Evolutionary conservation across 2,113 vertebrate species (phyloP), one percentile per base, ranked within the genome.

Genomic region (Penelope pileata): DNA sequence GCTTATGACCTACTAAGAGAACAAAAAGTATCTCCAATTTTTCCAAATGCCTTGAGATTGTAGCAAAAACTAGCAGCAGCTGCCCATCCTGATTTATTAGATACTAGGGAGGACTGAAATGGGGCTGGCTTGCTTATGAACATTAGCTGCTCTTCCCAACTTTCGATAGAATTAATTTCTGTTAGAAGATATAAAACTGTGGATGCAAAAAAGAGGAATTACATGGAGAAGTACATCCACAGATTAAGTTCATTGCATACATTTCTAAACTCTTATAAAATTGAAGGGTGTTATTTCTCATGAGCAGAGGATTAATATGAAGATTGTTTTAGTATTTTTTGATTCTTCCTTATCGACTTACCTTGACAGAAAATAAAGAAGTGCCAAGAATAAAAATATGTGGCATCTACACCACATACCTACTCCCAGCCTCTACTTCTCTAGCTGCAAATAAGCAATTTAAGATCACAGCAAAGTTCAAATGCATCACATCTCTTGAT

Each of bases 21-120:
- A 69, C 69, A 58, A 81, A 93, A 77, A 74, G 51, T 40, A 59
- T 60, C 95, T 86, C 68, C 38, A n/a, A 19, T 92, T 93, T 94
- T 74, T 68, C 51, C 54, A 27, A 10, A 32, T 77, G 88, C 73
- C 58, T 86, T 84, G 30, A 92, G 79, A 88, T 63, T 23, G 36
- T 6, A 86, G 66, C 40, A 82, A 68, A 88, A 88, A 94, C 95
- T 48, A 94, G 58, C 40, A 88, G 88, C 75, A 72, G 42, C 22
- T 95, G 69, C 43, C 48, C n/a, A 89, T 90, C 58, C 75, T 42
- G 50, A 90, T 78, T 29, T 81, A 38, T 82, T 68, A 91, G 79
- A 86, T 2, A 3, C 50, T 58, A 76, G 79, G 23, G 64, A 54
- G n/a, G n/a, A 48, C 50, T 91, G 80, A 91, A 96, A 67, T 4